Conservation (phyloP, 2,113 vertebrate species). For the Myiopsitta monachus region DNA sequence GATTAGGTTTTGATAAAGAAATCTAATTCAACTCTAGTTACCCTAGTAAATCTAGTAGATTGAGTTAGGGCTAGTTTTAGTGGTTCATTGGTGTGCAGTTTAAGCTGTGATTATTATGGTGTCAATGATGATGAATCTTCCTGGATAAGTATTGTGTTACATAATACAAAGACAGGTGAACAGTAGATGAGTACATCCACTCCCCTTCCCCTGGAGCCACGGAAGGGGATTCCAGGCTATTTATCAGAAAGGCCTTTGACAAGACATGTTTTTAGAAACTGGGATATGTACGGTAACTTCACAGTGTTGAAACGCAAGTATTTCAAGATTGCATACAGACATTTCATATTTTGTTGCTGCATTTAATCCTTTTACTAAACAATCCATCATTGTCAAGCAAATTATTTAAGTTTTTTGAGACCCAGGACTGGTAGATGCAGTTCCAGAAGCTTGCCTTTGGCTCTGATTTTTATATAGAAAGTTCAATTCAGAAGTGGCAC, state of each 20-base stretch:
- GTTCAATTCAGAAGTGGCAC: neutral
- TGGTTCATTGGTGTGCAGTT: slow-evolving; percentile 14
- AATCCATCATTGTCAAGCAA: neutral
- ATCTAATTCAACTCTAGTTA: neutral
- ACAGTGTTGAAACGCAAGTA: neutral
- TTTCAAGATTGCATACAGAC: slow-evolving; percentile 37
- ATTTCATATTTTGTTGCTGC: neutral
- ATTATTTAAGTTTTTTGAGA: slow-evolving; percentile 18
- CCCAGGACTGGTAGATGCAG: neutral
- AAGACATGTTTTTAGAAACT: neutral
- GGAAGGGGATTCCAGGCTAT: slow-evolving; percentile 18
- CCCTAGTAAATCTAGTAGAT: too few species aligned
- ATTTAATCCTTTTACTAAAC: slow-evolving; percentile 15
- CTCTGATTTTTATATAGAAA: neutral
- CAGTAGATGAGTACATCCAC: slow-evolving; percentile 42
- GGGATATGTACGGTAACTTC: neutral
- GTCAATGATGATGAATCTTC: slow-evolving; percentile 15
- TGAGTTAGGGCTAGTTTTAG: neutral
- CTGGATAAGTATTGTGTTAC: slow-evolving; percentile 44
- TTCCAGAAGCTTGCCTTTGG: neutral
- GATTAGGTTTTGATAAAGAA: neutral
- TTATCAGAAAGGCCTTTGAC: slow-evolving; percentile 15
- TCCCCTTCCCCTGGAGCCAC: neutral
- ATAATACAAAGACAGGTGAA: slow-evolving; percentile 26
- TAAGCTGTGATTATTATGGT: slow-evolving; percentile 25